These are phyloP conservation scores for Serinus canaria DNA, from an alignment of 2,113 vertebrate genomes.

Conservation along the genomic window DNA sequence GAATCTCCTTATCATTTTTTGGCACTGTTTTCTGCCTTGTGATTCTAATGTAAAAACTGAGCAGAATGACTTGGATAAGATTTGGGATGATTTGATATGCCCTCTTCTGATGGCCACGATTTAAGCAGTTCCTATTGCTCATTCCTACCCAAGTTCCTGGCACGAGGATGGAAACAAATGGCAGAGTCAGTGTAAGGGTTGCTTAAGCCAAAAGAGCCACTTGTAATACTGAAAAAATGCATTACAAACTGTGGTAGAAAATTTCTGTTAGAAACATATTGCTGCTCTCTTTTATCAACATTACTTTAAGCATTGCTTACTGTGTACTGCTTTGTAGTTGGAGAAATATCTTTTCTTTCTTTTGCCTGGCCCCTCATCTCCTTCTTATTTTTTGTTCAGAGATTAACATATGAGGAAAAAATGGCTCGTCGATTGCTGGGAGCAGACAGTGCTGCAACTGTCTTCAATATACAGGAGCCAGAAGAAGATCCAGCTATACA, in stretches of 20 bases:
- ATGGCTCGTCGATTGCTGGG: slow-evolving; percentile 96
- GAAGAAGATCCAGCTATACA: slow-evolving; percentile 86
- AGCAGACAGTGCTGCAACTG: slow-evolving; percentile 91
- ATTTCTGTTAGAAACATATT: not conserved
- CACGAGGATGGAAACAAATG: slow-evolving; percentile 27
- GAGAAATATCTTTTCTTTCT: not conserved
- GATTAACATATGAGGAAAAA: slow-evolving; percentile 96
- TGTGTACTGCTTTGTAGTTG: not conserved
- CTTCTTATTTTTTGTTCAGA: slow-evolving; percentile 70
- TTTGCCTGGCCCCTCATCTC: not conserved
- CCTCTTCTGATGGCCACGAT: slow-evolving; percentile 23
- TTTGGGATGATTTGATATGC: slow-evolving; percentile 20
- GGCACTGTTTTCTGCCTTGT: not conserved
- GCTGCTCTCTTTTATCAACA: not conserved
- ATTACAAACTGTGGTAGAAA: not conserved
- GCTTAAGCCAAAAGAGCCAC: not conserved
- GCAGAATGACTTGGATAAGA: not conserved
- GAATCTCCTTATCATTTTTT: not conserved
- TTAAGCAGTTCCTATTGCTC: slow-evolving; percentile 46
- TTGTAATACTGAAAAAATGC: slow-evolving; percentile 51
- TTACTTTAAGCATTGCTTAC: not conserved
- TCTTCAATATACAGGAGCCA: slow-evolving; percentile 88
- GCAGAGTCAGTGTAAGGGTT: not conserved
- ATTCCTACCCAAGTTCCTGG: slow-evolving; percentile 32
- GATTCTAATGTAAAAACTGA: not conserved